phyloP scores from a whole-genome alignment of 2,888 invertebrate genomes.

The Thymelicus acteon region DNA sequence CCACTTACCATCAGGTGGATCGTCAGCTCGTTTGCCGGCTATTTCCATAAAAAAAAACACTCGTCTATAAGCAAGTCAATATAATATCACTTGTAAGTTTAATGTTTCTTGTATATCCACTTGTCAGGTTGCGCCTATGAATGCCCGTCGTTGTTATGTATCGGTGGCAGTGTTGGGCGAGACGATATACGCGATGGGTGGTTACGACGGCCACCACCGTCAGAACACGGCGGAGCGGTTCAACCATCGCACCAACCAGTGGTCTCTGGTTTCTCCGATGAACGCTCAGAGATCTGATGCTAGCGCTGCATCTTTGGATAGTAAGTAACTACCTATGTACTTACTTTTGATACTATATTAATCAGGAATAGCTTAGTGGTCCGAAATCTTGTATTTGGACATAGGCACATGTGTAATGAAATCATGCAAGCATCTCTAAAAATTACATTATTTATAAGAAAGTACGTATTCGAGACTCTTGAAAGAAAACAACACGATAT shows the following conservation, averaged over 20 bases:
- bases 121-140: constrained; percentile 92
- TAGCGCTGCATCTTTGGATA: constrained; percentile 93
- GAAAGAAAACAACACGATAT: too few relatives aligned
- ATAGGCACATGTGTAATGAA: too few relatives aligned
- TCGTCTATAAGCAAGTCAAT: neutral
- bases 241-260: constrained; percentile 93
- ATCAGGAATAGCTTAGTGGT: too few relatives aligned
- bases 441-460: too few relatives aligned
- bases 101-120: neutral
- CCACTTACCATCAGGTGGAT: too few relatives aligned
- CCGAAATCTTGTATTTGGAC: too few relatives aligned
- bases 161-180: constrained; percentile 92
- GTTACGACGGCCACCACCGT: constrained; percentile 93
- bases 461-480: too few relatives aligned
- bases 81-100: neutral
- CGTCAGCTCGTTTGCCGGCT: too few relatives aligned
- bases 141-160: constrained; percentile 93
- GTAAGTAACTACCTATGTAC: constrained; percentile 62
- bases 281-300: constrained; percentile 95
- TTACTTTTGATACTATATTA: too few relatives aligned
- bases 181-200: constrained; percentile 94
- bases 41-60: too few relatives aligned
- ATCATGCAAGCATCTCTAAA: too few relatives aligned
- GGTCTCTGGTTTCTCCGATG: constrained; percentile 95
- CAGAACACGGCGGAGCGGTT: constrained; percentile 95